Conservation (phyloP, 2,888 invertebrate species). For the Plutella xylostella region DNA sequence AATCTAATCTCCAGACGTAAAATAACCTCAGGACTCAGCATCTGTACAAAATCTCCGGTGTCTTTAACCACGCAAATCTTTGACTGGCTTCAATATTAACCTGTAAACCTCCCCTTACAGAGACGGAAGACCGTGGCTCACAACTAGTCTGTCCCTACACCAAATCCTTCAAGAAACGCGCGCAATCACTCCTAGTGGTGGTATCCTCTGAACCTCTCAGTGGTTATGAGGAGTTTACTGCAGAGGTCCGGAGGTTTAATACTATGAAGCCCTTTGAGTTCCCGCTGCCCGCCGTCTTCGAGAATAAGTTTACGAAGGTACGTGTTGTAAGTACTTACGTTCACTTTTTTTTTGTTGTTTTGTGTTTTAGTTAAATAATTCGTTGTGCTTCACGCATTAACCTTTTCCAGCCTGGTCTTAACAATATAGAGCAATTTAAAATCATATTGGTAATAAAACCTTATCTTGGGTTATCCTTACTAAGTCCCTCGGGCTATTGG, state of each 20-base stretch:
- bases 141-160: constrained; percentile 70
- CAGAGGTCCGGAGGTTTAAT: constrained; percentile 84
- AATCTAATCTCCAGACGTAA: no score
- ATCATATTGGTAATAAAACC: background rate
- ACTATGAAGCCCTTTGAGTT: constrained; percentile 85
- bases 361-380: no score
- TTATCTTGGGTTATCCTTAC: background rate
- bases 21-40: no score
- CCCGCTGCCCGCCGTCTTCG: constrained; percentile 71
- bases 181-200: constrained; percentile 87
- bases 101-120: no score
- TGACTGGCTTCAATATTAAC: no score
- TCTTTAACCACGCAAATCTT: no score
- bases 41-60: no score
- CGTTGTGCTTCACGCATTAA: no score
- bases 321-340: constrained; percentile 10
- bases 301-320: constrained; percentile 63
- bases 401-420: background rate
- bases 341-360: no score
- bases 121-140: constrained; percentile 52
- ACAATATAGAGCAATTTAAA: background rate
- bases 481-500: no score
- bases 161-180: constrained; percentile 74
- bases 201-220: constrained; percentile 86
- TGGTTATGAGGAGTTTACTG: constrained; percentile 81